Conservation (phyloP, 2,797 vertebrate genomes). For the Notolepis coatsorum region DNA sequence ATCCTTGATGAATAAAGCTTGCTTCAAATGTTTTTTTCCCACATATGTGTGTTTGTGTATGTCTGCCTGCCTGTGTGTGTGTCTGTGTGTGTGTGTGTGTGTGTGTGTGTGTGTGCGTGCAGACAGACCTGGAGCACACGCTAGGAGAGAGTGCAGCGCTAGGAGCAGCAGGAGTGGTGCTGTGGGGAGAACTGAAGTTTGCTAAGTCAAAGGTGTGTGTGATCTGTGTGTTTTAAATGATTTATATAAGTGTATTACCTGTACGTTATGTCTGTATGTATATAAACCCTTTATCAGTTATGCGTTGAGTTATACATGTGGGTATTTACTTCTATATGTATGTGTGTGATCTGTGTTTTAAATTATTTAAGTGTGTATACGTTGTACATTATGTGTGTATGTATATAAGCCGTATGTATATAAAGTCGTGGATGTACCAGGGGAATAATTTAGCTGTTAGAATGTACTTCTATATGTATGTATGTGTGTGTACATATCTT, state of each 20-base stretch:
- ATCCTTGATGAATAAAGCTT: too few species aligned
- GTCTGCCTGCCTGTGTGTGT: too few species aligned
- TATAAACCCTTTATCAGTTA: too few species aligned
- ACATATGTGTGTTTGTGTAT: too few species aligned
- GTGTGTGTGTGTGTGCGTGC: constrained; percentile 34
- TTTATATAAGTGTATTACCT: too few species aligned
- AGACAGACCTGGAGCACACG: constrained; percentile 88
- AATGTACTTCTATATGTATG: background rate
- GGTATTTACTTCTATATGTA: background rate
- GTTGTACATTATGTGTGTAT: background rate
- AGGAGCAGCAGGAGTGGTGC: constrained; percentile 86
- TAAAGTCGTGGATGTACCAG: too few species aligned
- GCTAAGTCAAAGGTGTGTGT: constrained; percentile 81
- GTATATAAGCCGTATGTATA: constrained; percentile 8
- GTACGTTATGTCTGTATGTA: too few species aligned
- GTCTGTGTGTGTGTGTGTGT: constrained; percentile 7
- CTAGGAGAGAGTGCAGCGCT: constrained; percentile 89
- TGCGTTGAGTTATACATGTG: too few species aligned
- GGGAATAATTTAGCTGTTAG: too few species aligned
- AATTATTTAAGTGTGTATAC: background rate
- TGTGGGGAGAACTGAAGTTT: constrained; percentile 86
- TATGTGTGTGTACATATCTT: background rate
- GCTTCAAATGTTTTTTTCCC: too few species aligned
- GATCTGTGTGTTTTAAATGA: background rate
- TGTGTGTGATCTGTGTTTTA: background rate